Conservation (phyloP, 2,797 vertebrate species). For the Micrastur ruficollis region DNA sequence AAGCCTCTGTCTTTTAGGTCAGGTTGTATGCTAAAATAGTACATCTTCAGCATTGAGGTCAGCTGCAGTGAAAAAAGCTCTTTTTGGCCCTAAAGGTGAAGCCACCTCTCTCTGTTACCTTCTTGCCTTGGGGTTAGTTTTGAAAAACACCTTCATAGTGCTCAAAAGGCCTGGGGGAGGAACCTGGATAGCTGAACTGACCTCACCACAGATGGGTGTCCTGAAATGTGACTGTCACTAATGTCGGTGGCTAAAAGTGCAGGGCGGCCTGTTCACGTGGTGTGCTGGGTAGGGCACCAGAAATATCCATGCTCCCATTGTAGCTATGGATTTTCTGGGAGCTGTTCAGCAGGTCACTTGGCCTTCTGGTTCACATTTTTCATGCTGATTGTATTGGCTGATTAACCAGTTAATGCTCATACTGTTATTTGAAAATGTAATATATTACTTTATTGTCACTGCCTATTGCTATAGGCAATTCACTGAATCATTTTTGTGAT, state of each 20-base stretch:
- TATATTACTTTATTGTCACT: neutral
- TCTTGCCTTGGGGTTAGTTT: neutral
- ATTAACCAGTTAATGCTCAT: neutral
- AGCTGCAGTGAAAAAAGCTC: neutral
- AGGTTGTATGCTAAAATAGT: neutral
- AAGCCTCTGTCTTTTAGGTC: neutral
- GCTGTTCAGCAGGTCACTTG: neutral
- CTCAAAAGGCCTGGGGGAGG: neutral
- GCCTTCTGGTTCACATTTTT: neutral
- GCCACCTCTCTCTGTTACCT: neutral
- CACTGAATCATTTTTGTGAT: neutral
- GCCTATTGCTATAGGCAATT: neutral
- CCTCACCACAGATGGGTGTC: neutral
- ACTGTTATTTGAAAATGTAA: neutral
- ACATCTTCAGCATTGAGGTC: neutral
- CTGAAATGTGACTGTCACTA: neutral
- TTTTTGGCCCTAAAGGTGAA: neutral
- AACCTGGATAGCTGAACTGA: neutral
- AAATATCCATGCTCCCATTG: neutral
- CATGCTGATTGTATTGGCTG: neutral
- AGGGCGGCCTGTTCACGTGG: neutral
- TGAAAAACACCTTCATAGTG: neutral
- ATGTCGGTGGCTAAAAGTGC: neutral
- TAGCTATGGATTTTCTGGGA: neutral
- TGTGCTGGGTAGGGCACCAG: neutral